phyloP scores from a whole-genome alignment of 2,888 invertebrate species.

The Candidula unifasciata region DNA sequence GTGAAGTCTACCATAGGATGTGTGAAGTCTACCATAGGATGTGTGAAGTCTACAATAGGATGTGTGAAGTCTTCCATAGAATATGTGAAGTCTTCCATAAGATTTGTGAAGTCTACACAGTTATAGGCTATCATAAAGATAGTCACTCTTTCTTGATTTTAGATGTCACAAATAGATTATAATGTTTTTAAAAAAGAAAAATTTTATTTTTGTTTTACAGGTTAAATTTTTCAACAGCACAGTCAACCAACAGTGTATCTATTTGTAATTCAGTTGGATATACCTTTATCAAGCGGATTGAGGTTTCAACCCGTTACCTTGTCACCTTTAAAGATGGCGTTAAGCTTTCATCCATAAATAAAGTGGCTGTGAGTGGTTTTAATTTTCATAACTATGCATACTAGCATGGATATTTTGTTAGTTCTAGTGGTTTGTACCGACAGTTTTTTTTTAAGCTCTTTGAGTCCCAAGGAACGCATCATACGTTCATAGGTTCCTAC shows the following conservation, averaged over 20 bases:
- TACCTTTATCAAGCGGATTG: constrained; percentile 86
- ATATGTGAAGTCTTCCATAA: too few species aligned
- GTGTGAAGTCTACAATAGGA: too few species aligned
- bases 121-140: neutral
- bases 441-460: too few species aligned
- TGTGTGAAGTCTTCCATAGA: too few species aligned
- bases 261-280: constrained; percentile 92
- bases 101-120: too few species aligned
- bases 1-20: too few species aligned
- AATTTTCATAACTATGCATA: neutral
- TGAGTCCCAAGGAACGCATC: too few species aligned
- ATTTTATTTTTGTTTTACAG: constrained; percentile 61
- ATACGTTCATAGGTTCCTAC: too few species aligned
- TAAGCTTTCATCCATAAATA: constrained; percentile 56
- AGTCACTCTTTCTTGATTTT: neutral
- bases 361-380: constrained; percentile 58
- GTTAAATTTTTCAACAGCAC: constrained; percentile 91
- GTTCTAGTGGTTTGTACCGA: too few species aligned
- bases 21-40: too few species aligned
- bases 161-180: neutral
- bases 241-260: constrained; percentile 96
- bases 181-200: neutral
- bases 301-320: constrained; percentile 83
- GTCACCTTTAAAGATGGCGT: constrained; percentile 61
- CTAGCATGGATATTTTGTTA: too few species aligned